Conservation (phyloP, 2,113 vertebrate species). For the Brachirus orientalis region DNA sequence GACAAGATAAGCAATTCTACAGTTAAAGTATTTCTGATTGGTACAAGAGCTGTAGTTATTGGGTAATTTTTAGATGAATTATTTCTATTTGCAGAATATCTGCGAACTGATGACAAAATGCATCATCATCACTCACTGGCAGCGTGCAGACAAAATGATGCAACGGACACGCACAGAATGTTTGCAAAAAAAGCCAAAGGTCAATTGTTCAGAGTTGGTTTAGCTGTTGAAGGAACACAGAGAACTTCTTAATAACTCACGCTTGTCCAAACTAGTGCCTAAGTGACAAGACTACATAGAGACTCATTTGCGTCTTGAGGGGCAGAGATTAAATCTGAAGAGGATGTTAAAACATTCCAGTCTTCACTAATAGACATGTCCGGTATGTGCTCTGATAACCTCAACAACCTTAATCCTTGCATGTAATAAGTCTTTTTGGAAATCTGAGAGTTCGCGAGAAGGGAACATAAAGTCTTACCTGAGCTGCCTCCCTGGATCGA, state of each 20-base stretch:
- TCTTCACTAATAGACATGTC: constrained; percentile 7
- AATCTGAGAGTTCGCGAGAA: too few species aligned
- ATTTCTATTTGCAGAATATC: not conserved
- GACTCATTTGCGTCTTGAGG: not conserved
- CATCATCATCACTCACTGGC: not conserved
- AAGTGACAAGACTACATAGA: too few species aligned
- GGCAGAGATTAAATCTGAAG: constrained; percentile 14
- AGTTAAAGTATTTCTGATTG: not conserved
- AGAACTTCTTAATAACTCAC: not conserved
- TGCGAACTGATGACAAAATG: not conserved
- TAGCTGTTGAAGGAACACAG: constrained; percentile 1
- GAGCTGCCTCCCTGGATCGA: constrained; percentile 40
- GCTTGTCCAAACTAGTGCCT: not conserved
- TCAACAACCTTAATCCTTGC: not conserved
- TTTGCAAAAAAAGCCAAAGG: not conserved
- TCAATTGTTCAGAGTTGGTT: constrained; percentile 7
- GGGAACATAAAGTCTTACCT: constrained; percentile 67
- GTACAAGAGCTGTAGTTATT: not conserved
- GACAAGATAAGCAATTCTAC: too few species aligned
- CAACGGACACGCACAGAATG: not conserved
- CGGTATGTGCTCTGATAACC: not conserved
- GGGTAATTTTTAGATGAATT: too few species aligned
- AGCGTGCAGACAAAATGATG: not conserved
- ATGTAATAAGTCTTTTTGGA: not conserved
- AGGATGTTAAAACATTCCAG: not conserved